Percentiles rank a stretch among this genome's conserved stretches.
phyloP scores from a whole-genome alignment of 2,113 vertebrate species.

The Micronisus gabar region DNA sequence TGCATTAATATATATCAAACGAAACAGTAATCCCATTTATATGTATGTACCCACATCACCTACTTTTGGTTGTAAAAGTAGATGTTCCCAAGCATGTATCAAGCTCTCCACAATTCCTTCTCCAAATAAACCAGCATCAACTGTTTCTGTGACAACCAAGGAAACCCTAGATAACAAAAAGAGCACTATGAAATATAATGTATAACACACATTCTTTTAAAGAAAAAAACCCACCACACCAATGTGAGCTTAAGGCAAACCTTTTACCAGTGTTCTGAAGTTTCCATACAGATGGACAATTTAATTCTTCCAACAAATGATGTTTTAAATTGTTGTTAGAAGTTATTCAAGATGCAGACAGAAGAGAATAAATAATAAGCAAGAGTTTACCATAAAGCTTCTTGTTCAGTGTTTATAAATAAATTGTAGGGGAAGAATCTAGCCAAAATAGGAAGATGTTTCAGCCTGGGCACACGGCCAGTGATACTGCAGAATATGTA shows the following conservation, averaged over 20 bases:
- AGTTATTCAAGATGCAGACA: neutral
- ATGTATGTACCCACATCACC: neutral
- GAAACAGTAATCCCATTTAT: neutral
- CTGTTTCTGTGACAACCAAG: conserved; percentile 96
- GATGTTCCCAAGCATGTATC: conserved; percentile 94
- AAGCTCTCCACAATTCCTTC: conserved; percentile 97
- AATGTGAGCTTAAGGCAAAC: neutral
- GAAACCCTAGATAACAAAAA: conserved; percentile 83
- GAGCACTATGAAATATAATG: neutral
- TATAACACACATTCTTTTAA: neutral
- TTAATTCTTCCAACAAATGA: neutral
- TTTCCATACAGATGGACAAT: neutral
- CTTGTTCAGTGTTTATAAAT: neutral
- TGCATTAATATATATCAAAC: fast-evolving
- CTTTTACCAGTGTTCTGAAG: neutral
- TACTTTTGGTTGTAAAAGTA: conserved; percentile 91
- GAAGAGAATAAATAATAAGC: neutral
- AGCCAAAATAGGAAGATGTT: conserved; percentile 6
- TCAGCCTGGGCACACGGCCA: neutral
- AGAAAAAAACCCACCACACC: fast-evolving
- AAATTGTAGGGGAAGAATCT: neutral
- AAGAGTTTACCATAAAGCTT: neutral
- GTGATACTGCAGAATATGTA: neutral
- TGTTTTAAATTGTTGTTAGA: neutral
- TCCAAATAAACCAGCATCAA: conserved; percentile 96